phyloP scores from a whole-genome alignment of 2,113 vertebrate genomes.

The Stictonetta naevosa region DNA sequence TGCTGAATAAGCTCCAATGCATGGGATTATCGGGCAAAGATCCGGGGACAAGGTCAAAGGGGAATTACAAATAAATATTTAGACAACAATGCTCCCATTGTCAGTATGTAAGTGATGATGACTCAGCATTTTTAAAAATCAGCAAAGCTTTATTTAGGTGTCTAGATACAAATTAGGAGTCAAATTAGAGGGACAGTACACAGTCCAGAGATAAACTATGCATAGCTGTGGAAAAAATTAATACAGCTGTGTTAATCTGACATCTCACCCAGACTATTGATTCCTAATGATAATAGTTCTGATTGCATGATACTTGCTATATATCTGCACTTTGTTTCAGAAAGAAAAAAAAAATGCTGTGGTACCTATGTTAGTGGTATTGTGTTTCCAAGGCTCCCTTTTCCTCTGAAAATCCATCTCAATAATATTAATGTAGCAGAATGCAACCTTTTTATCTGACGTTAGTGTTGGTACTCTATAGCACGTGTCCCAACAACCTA shows the following conservation, averaged over 20 bases:
- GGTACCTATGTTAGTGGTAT: neutral
- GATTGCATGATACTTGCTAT: neutral
- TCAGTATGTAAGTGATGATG: neutral
- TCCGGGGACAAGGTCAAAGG: neutral
- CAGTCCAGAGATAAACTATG: neutral
- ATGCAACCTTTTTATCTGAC: neutral
- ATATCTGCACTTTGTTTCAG: neutral
- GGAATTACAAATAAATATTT: conserved; percentile 50
- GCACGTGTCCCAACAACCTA: neutral
- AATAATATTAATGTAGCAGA: neutral
- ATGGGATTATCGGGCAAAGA: conserved; percentile 11
- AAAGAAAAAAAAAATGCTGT: neutral
- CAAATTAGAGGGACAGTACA: neutral
- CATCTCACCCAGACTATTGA: neutral
- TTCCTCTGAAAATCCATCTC: neutral
- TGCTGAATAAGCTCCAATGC: neutral
- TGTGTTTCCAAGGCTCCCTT: neutral
- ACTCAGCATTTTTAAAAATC: conserved; percentile 29
- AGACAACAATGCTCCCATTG: neutral
- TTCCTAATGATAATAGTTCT: neutral
- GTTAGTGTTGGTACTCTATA: neutral
- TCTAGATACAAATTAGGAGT: neutral
- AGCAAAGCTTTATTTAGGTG: conserved; percentile 10
- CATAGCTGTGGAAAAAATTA: neutral
- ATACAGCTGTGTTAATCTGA: neutral